Conservation (phyloP, 2,888 invertebrate genomes). For the Subacronicta megacephala region DNA sequence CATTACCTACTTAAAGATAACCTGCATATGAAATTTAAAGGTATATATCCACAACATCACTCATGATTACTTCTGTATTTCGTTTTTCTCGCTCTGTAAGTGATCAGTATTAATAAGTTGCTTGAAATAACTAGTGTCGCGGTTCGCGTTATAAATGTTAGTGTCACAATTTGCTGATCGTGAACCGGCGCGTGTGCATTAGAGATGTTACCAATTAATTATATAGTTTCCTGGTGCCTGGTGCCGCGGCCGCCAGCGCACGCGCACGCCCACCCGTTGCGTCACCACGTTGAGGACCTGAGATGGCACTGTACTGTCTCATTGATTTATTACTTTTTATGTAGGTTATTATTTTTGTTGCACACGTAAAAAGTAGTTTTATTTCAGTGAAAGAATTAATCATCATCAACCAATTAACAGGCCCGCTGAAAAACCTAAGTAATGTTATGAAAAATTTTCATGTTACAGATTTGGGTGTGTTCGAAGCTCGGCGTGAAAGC, state of each 20-base stretch:
- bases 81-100: not conserved
- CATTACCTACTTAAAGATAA: too few species aligned
- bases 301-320: too few species aligned
- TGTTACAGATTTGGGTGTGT: not conserved
- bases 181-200: constrained; percentile 21
- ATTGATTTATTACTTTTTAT: too few species aligned
- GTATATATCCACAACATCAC: not conserved
- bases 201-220: constrained; percentile 34
- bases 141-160: constrained; percentile 22
- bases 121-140: not conserved
- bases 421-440: too few species aligned
- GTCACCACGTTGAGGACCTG: constrained; percentile 3
- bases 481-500: not conserved
- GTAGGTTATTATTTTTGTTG: too few species aligned
- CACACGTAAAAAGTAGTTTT: too few species aligned
- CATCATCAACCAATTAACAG: too few species aligned
- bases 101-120: constrained; percentile 22
- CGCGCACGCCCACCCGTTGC: constrained; percentile 22
- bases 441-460: not conserved
- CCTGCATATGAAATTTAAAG: too few species aligned
- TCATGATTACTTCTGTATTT: not conserved
- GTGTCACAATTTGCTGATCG: constrained; percentile 21
- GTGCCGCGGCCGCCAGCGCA: too few species aligned
- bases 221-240: constrained; percentile 25
- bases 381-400: too few species aligned